These are phyloP conservation scores for Drosophila limbata DNA, from an alignment of 2,888 invertebrate species.

Conservation along the genomic window DNA sequence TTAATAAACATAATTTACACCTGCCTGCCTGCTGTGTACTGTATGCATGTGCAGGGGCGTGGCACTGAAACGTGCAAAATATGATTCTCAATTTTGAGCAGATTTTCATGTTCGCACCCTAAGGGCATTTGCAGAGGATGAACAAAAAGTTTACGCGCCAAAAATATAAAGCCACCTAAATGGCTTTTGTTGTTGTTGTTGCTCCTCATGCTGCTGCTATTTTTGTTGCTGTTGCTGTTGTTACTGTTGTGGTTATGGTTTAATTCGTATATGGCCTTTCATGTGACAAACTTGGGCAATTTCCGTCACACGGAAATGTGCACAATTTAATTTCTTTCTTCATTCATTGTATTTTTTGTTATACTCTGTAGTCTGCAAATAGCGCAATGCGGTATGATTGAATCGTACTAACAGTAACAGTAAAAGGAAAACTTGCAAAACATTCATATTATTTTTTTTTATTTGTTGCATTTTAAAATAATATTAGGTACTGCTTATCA, in stretches of 20 bases:
- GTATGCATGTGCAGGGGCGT: constrained; percentile 9
- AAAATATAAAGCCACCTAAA: constrained; percentile 38
- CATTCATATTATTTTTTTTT: neutral
- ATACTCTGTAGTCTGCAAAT: neutral
- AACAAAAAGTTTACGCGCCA: constrained; percentile 13
- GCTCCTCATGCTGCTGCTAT: constrained; percentile 1
- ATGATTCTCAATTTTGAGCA: constrained; percentile 64
- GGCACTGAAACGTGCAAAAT: constrained; percentile 31
- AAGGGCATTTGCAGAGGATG: constrained; percentile 7
- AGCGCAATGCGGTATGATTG: neutral
- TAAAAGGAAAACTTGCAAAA: neutral
- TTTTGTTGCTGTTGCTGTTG: constrained; percentile 3
- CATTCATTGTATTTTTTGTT: constrained; percentile 27
- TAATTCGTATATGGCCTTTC: constrained; percentile 50
- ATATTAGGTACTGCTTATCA: too few species aligned
- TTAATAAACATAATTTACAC: constrained; percentile 72
- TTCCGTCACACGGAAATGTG: constrained; percentile 77
- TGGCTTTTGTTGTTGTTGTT: constrained; percentile 28
- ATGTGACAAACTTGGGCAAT: constrained; percentile 73
- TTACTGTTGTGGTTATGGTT: constrained; percentile 34
- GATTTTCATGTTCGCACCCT: constrained; percentile 41
- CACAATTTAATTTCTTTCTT: constrained; percentile 72
- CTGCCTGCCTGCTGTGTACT: constrained; percentile 43
- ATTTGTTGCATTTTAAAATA: neutral
- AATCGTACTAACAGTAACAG: neutral